Evolutionary conservation across 1,140 invertebrate genomes (phyloP).

Genomic region (Lasioglossum baleicum): DNA sequence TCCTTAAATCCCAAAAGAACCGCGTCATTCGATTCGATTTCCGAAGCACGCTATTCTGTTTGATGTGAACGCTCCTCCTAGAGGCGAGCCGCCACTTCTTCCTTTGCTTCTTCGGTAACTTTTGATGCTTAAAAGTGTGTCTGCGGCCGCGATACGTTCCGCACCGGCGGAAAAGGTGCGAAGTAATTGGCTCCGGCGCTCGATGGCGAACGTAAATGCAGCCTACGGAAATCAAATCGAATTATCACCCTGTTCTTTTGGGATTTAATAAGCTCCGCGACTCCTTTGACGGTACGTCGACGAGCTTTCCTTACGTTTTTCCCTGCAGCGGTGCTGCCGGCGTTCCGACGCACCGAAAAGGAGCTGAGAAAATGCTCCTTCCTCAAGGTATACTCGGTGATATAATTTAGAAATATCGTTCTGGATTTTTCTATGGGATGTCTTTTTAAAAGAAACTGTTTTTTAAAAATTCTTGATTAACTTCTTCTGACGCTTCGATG

Average conservation of each 20-base stretch:
- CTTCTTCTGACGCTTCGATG: too few relatives aligned
- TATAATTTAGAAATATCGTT: too few relatives aligned
- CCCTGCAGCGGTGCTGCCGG: neutral
- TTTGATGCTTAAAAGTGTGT: slow-evolving; percentile 28
- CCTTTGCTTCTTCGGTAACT: neutral
- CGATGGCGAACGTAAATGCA: slow-evolving; percentile 20
- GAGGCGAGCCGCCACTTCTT: neutral
- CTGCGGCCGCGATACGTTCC: neutral
- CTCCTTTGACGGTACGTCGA: neutral
- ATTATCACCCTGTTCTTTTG: slow-evolving; percentile 35
- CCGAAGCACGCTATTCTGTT: slow-evolving; percentile 44
- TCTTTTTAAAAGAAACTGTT: too few relatives aligned
- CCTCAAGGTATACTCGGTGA: too few relatives aligned
- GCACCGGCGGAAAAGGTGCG: neutral
- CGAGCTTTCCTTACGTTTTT: neutral
- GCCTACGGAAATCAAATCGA: slow-evolving; percentile 41
- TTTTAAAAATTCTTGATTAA: too few relatives aligned
- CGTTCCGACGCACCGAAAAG: neutral
- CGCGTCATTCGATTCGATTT: slow-evolving; percentile 61
- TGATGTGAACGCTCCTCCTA: slow-evolving; percentile 20
- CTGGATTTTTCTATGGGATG: too few relatives aligned
- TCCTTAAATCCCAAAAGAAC: slow-evolving; percentile 60
- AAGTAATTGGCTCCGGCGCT: slow-evolving; percentile 28
- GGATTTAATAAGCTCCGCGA: slow-evolving; percentile 31
- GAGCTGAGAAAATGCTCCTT: too few relatives aligned